phyloP scores from a whole-genome alignment of 1,140 invertebrate genomes.

The Trigoniulus corallinus region DNA sequence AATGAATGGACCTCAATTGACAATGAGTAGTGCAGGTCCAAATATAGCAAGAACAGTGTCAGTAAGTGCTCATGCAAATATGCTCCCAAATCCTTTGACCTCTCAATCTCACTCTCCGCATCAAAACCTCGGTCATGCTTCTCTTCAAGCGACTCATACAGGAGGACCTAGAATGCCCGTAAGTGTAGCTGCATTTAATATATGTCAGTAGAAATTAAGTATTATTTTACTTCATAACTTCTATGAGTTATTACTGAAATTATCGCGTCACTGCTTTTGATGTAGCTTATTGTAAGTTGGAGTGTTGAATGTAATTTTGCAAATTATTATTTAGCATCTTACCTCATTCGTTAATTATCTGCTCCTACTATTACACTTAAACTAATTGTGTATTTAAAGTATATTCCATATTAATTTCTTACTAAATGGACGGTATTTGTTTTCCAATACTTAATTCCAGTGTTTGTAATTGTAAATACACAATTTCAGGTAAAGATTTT shows the following conservation, averaged over 20 bases:
- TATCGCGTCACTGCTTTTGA: too few species aligned
- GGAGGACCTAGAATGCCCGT: constrained; percentile 6
- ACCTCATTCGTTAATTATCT: too few species aligned
- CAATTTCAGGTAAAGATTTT: too few species aligned
- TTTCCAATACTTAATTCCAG: neutral
- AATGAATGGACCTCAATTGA: constrained; percentile 25
- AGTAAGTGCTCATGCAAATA: constrained; percentile 6
- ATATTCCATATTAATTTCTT: neutral
- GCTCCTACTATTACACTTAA: neutral
- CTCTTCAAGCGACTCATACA: too few species aligned
- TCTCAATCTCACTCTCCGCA: too few species aligned
- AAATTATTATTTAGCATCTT: constrained; percentile 5
- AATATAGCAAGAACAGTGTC: constrained; percentile 6
- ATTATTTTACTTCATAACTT: neutral
- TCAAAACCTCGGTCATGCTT: too few species aligned
- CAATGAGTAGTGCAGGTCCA: constrained; percentile 10
- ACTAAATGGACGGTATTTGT: neutral
- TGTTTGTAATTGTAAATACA: neutral
- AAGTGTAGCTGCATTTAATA: neutral
- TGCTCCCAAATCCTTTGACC: too few species aligned
- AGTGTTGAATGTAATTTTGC: too few species aligned
- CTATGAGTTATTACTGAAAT: too few species aligned
- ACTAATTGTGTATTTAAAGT: neutral
- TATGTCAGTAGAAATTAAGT: too few species aligned
- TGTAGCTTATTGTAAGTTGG: too few species aligned